A percentile compares a stretch with the other conserved stretches of the same genome.
Evolutionary conservation across 2,797 vertebrate genomes (phyloP).

Genomic region (Esox lucius): DNA sequence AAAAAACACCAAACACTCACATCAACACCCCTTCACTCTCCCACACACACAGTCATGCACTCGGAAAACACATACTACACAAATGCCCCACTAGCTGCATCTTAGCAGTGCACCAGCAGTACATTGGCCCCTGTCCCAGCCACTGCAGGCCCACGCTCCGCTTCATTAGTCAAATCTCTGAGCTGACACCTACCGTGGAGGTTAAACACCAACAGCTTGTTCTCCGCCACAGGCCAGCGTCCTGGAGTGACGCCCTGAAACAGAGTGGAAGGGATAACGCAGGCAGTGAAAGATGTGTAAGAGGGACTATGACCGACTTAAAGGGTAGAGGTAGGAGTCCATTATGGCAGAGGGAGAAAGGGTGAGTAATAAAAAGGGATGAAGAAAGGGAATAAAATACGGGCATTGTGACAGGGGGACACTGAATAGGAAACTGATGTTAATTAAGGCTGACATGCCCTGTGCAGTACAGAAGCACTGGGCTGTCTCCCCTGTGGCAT

Average conservation of each 20-base stretch:
- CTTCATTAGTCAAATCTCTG: background rate
- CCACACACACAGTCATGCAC: slow-evolving; percentile 1
- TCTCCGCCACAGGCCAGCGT: background rate
- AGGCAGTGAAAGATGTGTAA: background rate
- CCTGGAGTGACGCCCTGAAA: background rate
- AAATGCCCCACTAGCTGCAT: background rate
- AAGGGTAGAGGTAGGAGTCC: too few species aligned
- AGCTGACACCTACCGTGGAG: background rate
- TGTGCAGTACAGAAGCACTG: background rate
- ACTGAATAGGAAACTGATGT: background rate
- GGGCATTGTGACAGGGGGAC: background rate
- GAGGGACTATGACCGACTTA: background rate
- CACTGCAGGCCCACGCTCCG: background rate
- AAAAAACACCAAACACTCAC: background rate
- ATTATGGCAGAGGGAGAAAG: background rate
- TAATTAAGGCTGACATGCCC: background rate
- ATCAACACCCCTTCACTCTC: background rate
- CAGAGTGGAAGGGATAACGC: too few species aligned
- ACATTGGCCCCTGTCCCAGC: background rate
- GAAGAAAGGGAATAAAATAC: background rate
- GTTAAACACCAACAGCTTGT: background rate
- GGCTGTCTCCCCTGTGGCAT: background rate
- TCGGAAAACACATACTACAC: background rate
- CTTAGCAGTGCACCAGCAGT: background rate
- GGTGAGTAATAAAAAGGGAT: background rate